Percentiles rank a stretch among this genome's conserved stretches.
Conservation (phyloP, 2,797 vertebrate genomes). For the Lates japonicus region DNA sequence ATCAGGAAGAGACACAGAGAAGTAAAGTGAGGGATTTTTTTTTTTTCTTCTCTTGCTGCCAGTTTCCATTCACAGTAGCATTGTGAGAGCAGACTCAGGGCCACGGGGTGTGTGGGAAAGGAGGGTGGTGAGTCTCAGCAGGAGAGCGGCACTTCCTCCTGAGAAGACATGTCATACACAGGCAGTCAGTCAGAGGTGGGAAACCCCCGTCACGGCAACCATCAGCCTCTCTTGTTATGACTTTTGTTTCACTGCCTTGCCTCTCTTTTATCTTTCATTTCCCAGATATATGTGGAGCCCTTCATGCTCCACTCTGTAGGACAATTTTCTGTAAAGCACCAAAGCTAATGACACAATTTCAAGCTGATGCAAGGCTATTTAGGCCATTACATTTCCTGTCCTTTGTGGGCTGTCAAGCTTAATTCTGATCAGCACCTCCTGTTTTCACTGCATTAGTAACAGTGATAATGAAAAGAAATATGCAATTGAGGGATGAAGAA, state of each 20-base stretch:
- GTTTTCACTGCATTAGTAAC: slow-evolving; percentile 19
- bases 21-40: slow-evolving; percentile 23
- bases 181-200: slow-evolving; percentile 4
- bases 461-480: slow-evolving; percentile 1
- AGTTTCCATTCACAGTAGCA: slow-evolving; percentile 47
- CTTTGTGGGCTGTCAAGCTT: slow-evolving; percentile 34
- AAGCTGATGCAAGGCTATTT: slow-evolving; percentile 36
- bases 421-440: slow-evolving; percentile 32
- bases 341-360: slow-evolving; percentile 55
- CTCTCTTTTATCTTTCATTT: not conserved
- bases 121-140: slow-evolving; percentile 35
- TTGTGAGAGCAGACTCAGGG: slow-evolving; percentile 21
- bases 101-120: slow-evolving; percentile 8
- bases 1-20: slow-evolving; percentile 3
- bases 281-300: slow-evolving; percentile 27
- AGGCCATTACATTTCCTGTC: slow-evolving; percentile 24
- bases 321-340: slow-evolving; percentile 21
- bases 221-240: not conserved
- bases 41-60: slow-evolving; percentile 59
- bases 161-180: slow-evolving; percentile 32
- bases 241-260: not conserved
- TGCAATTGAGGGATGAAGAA: not conserved
- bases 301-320: slow-evolving; percentile 15
- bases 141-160: slow-evolving; percentile 47
- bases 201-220: slow-evolving; percentile 21